Conservation (phyloP, 2,888 invertebrate species). For the Acronicta aceris region DNA sequence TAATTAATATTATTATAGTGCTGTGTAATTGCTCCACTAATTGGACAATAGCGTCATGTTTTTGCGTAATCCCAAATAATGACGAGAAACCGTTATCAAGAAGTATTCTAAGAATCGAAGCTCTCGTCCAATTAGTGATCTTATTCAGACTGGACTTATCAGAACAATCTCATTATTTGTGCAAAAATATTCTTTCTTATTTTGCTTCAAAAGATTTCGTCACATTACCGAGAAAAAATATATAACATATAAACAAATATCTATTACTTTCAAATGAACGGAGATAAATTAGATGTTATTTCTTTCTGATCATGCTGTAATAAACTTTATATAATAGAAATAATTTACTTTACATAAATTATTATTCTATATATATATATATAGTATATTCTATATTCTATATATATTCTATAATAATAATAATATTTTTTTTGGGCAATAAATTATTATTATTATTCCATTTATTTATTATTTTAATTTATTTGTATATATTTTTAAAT, state of each 20-base stretch:
- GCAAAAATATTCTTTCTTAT: no score
- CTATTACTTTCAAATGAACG: conserved; percentile 6
- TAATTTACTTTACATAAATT: no score
- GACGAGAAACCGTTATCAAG: conserved; percentile 12
- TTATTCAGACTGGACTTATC: background rate
- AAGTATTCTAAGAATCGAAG: background rate
- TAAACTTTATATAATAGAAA: conserved; percentile 17
- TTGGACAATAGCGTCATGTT: conserved; percentile 20
- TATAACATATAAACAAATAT: no score
- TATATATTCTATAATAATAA: no score
- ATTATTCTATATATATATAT: no score
- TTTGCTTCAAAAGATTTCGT: no score
- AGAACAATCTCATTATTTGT: background rate
- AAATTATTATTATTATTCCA: no score
- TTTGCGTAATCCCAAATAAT: conserved; percentile 10
- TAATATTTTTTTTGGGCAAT: no score
- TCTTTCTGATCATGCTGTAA: conserved; percentile 3
- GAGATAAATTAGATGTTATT: conserved; percentile 24
- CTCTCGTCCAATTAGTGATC: background rate
- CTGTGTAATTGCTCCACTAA: conserved; percentile 27
- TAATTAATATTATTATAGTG: conserved; percentile 8
- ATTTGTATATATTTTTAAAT: no score
- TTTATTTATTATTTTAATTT: no score
- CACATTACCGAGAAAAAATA: no score
- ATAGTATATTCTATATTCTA: no score